Conservation (phyloP, 2,888 invertebrate species). For the Timandra comae region DNA sequence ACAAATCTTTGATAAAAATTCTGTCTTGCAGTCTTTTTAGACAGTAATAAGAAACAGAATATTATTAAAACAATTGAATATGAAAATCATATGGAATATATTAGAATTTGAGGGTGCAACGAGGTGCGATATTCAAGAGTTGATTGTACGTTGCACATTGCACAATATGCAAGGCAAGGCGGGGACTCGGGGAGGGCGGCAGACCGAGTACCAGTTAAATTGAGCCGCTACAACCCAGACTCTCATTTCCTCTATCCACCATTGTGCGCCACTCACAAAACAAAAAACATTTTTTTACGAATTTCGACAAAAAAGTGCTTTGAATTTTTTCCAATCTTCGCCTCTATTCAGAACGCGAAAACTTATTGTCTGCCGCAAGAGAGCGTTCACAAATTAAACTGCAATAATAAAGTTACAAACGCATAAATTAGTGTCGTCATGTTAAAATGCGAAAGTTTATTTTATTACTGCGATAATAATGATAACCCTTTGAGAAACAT, state of each 20-base stretch:
- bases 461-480: constrained; percentile 65
- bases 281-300: constrained; percentile 72
- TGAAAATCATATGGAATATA: not conserved
- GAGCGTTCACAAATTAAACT: constrained; percentile 33
- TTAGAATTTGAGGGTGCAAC: constrained; percentile 18
- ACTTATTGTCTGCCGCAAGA: constrained; percentile 63
- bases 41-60: no score
- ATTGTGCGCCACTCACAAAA: constrained; percentile 73
- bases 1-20: no score
- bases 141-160: constrained; percentile 46
- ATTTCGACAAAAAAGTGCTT: constrained; percentile 72
- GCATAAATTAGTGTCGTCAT: constrained; percentile 44
- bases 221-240: constrained; percentile 66
- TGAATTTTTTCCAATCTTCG: constrained; percentile 74
- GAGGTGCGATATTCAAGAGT: constrained; percentile 33
- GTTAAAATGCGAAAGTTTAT: constrained; percentile 47
- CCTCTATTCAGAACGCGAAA: constrained; percentile 65
- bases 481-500: constrained; percentile 69
- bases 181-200: constrained; percentile 25
- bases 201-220: constrained; percentile 62
- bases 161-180: constrained; percentile 34
- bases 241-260: constrained; percentile 72
- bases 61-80: no score
- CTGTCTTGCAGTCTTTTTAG: no score
- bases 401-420: constrained; percentile 38